Evolutionary conservation across 2,888 invertebrate genomes (phyloP), one percentile per base, ranked within the genome.

Genomic region (Eupithecia subumbrata): DNA sequence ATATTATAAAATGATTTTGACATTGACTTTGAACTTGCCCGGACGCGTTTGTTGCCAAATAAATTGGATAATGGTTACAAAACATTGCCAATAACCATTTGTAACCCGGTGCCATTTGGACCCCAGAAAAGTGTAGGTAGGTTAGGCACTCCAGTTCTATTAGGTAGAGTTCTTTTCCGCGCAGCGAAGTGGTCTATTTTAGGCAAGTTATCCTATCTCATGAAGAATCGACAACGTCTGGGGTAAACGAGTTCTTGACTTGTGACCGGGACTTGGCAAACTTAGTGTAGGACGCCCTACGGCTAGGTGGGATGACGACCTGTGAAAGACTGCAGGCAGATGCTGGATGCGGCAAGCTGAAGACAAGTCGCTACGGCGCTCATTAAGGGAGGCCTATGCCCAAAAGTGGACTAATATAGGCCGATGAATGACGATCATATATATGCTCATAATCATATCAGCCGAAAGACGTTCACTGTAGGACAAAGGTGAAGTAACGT

Each of bases 1-100:
- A 72, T 75, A 75, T 69, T 71, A 74, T 72, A 69, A 64, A 78
- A 78, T 77, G 74, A 79, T 34, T 83, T 75, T 82, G 89, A 85
- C 88, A 89, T 89, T 89, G 89, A 89, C 89, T 89, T 89, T 89
- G 89, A 89, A 88, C 89, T 86, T 81, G 63, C 16, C 75, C 71
- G 77, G 80, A 82, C 76, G 81, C 76, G 76, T 77, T 82, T 82
- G 81, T 85, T 83, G 86, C 80, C 80, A 82, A 84, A 82, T 82
- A 82, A 85, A 86, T 86, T 86, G 86, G 80, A 81, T 84, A 85
- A 86, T 84, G 78, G 75, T 76, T 76, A 67, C 71, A 71, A 72
- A 76, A 76, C 76, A 76, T 73, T 76, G 74, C 14, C 72, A 25
- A 68, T 68, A 68, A 22, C 43, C 68, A 68, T 43, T 68, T 68